phyloP scores from a whole-genome alignment of 2,797 vertebrate species.

The Columba guinea region DNA sequence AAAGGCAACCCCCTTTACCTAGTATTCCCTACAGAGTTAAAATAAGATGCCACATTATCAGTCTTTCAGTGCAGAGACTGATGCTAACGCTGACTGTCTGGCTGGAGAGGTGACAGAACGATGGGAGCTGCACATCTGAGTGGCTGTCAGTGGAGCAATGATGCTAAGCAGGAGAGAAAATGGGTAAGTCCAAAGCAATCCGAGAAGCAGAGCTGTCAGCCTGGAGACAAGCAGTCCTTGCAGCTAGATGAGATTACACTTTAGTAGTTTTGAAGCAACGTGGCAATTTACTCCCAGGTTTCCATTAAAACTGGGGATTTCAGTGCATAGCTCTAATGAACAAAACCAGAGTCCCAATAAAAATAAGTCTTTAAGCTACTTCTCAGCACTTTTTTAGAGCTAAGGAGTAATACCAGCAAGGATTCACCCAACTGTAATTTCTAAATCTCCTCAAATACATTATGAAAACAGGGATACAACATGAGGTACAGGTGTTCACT shows the following conservation, averaged over 20 bases:
- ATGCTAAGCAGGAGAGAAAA: conserved; percentile 5
- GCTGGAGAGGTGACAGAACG: background rate
- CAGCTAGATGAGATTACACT: background rate
- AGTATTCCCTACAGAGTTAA: background rate
- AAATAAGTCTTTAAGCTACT: background rate
- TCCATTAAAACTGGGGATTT: background rate
- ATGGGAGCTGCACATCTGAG: background rate
- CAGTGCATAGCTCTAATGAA: background rate
- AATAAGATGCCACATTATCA: background rate
- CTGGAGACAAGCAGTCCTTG: background rate
- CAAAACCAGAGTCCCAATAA: background rate
- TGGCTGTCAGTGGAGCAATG: background rate
- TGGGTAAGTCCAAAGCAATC: background rate
- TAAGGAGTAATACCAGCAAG: background rate
- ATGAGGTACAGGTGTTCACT: background rate
- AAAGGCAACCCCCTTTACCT: background rate
- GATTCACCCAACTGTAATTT: background rate
- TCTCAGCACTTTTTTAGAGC: background rate
- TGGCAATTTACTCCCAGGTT: background rate
- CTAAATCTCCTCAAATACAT: background rate
- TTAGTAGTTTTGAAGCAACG: background rate
- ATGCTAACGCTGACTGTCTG: background rate
- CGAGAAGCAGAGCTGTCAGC: background rate
- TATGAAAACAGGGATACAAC: background rate
- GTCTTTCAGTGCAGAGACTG: background rate